A percentile compares a stretch with the other conserved stretches of the same genome.
Conservation (phyloP, 2,888 invertebrate genomes). For the Drosophila falleni region DNA sequence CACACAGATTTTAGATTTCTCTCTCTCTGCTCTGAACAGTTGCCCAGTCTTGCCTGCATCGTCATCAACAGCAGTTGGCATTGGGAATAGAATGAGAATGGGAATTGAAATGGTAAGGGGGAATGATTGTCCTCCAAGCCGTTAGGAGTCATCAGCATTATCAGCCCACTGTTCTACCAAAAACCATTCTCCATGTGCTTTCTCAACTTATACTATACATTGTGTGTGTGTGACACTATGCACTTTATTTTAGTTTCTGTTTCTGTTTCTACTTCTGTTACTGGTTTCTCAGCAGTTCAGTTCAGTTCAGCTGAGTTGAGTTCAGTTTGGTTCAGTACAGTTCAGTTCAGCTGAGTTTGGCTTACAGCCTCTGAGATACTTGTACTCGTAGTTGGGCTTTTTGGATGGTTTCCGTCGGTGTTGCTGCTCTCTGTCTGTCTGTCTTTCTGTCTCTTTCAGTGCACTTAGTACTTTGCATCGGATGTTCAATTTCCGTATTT, state of each 20-base stretch:
- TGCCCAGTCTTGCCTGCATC: slow-evolving; percentile 34
- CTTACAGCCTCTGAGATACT: slow-evolving; percentile 48
- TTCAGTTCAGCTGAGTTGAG: slow-evolving; percentile 37
- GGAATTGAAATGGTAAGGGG: not conserved
- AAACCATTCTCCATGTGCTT: slow-evolving; percentile 10
- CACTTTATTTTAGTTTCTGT: slow-evolving; percentile 50
- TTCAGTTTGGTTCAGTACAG: slow-evolving; percentile 28
- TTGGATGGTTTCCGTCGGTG: slow-evolving; percentile 58
- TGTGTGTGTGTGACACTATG: slow-evolving; percentile 32
- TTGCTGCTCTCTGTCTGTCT: slow-evolving; percentile 30
- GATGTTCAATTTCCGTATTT: slow-evolving; percentile 76
- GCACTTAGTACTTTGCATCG: slow-evolving; percentile 60
- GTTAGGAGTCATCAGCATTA: slow-evolving; percentile 66
- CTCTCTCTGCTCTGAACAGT: slow-evolving; percentile 18
- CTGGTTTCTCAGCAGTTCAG: slow-evolving; percentile 23
- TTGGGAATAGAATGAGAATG: not conserved
- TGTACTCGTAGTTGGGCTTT: slow-evolving; percentile 43
- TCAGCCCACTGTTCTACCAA: slow-evolving; percentile 39
- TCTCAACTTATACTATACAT: slow-evolving; percentile 24
- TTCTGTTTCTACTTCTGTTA: slow-evolving; percentile 19
- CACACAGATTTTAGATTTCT: slow-evolving; percentile 37
- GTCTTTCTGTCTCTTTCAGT: slow-evolving; percentile 31
- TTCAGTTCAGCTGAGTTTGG: slow-evolving; percentile 38
- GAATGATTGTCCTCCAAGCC: slow-evolving; percentile 16
- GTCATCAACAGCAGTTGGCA: slow-evolving; percentile 40